phyloP scores from a whole-genome alignment of 2,888 invertebrate species.

The Leptogaster cylindrica region DNA sequence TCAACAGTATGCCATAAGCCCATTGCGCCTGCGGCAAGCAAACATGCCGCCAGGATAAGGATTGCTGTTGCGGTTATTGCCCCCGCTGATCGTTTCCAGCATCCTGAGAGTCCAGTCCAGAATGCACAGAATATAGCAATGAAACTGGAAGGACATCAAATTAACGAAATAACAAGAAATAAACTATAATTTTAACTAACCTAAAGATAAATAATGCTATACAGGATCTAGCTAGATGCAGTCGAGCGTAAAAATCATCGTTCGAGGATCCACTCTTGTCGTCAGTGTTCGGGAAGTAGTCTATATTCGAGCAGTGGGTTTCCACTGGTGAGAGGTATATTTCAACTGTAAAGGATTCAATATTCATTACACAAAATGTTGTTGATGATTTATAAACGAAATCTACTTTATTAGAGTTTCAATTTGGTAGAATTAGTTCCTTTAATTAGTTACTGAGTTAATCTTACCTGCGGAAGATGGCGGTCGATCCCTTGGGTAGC shows the following conservation, averaged over 20 bases:
- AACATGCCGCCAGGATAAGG: slow-evolving; percentile 67
- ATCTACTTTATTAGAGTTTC: too few relatives aligned
- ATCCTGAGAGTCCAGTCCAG: slow-evolving; percentile 95
- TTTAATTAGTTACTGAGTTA: not conserved
- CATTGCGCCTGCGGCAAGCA: slow-evolving; percentile 92
- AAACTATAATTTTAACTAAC: slow-evolving; percentile 46
- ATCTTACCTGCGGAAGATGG: slow-evolving; percentile 71
- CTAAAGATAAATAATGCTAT: slow-evolving; percentile 88
- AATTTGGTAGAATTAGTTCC: too few relatives aligned
- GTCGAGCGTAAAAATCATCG: slow-evolving; percentile 81
- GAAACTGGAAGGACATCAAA: slow-evolving; percentile 76
- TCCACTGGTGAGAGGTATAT: slow-evolving; percentile 91
- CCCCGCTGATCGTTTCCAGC: slow-evolving; percentile 93
- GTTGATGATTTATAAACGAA: not conserved
- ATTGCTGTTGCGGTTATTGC: slow-evolving; percentile 94
- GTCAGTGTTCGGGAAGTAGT: slow-evolving; percentile 77
- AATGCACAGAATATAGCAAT: slow-evolving; percentile 91
- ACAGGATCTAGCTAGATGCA: slow-evolving; percentile 88
- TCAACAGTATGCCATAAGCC: slow-evolving; percentile 96
- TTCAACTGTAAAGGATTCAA: slow-evolving; percentile 72
- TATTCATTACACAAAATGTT: too few relatives aligned
- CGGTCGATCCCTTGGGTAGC: slow-evolving; percentile 91
- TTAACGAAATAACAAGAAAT: not conserved
- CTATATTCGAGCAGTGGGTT: slow-evolving; percentile 93
- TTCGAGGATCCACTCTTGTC: slow-evolving; percentile 55